Evolutionary conservation across 2,113 vertebrate genomes (phyloP).

Genomic region (Regulus satrapa): DNA sequence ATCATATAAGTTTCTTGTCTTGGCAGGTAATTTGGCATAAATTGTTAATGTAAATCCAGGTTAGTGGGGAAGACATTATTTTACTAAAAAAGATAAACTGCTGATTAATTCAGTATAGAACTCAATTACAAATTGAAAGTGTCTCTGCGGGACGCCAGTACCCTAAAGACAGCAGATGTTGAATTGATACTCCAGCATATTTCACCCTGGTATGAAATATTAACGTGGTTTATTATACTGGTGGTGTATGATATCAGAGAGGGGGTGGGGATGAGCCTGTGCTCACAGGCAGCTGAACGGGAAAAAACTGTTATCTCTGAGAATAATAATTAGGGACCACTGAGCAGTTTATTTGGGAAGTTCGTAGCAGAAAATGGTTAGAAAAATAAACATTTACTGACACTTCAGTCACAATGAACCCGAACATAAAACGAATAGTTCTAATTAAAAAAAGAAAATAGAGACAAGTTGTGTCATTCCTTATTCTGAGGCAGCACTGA

Average conservation of each 20-base stretch:
- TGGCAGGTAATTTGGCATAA: constrained; percentile 83
- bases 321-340: constrained; percentile 11
- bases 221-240: constrained; percentile 87
- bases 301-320: neutral
- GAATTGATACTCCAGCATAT: constrained; percentile 92
- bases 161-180: constrained; percentile 92
- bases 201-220: constrained; percentile 95
- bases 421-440: neutral
- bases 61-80: constrained; percentile 84
- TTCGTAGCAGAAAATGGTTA: constrained; percentile 52
- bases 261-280: constrained; percentile 44
- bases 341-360: neutral
- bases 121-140: constrained; percentile 97
- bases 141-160: constrained; percentile 82
- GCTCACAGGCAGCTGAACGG: neutral
- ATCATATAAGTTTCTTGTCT: constrained; percentile 63
- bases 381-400: constrained; percentile 53
- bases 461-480: neutral
- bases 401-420: neutral
- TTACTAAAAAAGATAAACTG: constrained; percentile 96
- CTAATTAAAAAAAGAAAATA: neutral
- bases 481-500: neutral
- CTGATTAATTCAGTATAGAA: constrained; percentile 99
- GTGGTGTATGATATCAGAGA: constrained; percentile 53
- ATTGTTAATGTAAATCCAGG: constrained; percentile 84